Evolutionary conservation across 1,140 invertebrate species (phyloP).

Genomic region (Mylabris phalerata): DNA sequence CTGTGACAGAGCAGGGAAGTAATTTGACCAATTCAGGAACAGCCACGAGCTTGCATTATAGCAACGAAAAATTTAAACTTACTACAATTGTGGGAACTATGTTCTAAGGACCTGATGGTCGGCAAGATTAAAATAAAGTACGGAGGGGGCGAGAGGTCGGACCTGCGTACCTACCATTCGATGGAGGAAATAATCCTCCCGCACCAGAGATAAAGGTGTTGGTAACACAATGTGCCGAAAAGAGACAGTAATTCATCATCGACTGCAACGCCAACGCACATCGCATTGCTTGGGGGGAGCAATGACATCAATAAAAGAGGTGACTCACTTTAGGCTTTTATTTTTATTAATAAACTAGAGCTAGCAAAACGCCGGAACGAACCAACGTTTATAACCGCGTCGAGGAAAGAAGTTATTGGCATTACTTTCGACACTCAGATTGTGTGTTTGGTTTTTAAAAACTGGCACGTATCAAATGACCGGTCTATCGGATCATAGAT

Average conservation of each 20-base stretch:
- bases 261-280: conserved; percentile 30
- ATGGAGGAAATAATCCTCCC: too few relatives aligned
- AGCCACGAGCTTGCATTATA: neutral
- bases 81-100: neutral
- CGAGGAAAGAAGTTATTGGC: conserved; percentile 11
- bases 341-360: too few relatives aligned
- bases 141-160: neutral
- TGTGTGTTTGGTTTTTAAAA: too few relatives aligned
- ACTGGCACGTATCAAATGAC: conserved; percentile 1
- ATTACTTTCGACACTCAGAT: too few relatives aligned
- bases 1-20: neutral
- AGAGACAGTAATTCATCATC: conserved; percentile 13
- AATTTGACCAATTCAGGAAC: neutral
- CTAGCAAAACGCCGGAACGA: conserved; percentile 16
- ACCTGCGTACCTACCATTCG: too few relatives aligned
- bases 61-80: neutral
- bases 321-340: conserved; percentile 18
- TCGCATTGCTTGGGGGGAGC: conserved; percentile 30
- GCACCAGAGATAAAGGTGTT: too few relatives aligned
- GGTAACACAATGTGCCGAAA: too few relatives aligned
- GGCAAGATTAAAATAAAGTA: neutral
- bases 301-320: conserved; percentile 25
- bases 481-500: neutral
- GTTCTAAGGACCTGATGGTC: too few relatives aligned
- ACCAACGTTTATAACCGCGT: conserved; percentile 11